Conservation (phyloP, 2,113 vertebrate species). For the Desmodus rotundus region DNA sequence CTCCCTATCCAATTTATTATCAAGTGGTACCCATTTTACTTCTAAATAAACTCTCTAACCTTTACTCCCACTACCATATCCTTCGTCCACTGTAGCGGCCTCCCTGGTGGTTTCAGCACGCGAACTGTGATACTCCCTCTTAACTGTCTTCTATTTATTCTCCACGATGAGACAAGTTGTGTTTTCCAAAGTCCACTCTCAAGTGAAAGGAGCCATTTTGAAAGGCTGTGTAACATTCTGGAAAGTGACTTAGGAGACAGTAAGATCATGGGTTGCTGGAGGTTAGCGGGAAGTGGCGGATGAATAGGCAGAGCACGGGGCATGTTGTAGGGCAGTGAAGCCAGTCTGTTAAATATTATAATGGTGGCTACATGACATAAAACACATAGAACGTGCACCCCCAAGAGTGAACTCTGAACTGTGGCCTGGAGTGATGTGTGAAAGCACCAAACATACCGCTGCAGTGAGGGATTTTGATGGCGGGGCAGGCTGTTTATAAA, state of each 20-base stretch:
- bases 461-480: neutral
- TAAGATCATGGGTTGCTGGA: neutral
- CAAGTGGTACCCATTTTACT: neutral
- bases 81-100: neutral
- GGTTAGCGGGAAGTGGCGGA: neutral
- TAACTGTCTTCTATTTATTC: neutral
- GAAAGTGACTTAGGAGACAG: neutral
- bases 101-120: neutral
- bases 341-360: neutral
- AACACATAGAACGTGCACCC: neutral
- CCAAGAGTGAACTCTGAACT: neutral
- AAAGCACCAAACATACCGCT: rapidly evolving
- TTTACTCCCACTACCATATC: neutral
- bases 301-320: neutral
- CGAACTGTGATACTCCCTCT: neutral
- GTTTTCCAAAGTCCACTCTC: neutral
- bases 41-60: neutral
- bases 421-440: rapidly evolving
- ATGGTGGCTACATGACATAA: neutral
- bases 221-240: neutral
- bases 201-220: neutral
- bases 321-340: neutral
- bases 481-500: neutral
- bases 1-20: neutral
- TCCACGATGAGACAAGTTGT: neutral